phyloP scores from a whole-genome alignment of 2,113 vertebrate species.

The Nicator chloris region DNA sequence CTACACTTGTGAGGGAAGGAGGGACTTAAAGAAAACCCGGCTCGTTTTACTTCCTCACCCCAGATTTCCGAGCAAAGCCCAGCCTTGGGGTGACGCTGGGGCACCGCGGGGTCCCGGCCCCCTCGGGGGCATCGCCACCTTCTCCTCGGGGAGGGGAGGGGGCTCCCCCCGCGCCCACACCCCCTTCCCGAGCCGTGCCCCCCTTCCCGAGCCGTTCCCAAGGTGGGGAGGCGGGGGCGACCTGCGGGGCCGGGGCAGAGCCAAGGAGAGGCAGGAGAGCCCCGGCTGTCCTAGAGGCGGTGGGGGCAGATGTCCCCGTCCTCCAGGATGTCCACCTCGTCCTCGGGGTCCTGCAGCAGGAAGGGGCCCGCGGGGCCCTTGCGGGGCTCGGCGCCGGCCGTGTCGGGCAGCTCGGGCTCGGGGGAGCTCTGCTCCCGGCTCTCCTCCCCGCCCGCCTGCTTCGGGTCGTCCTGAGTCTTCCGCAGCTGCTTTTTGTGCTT shows the following conservation, averaged over 20 bases:
- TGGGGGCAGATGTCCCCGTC: conserved; percentile 83
- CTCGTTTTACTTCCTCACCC: fast-evolving
- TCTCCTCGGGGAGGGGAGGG: not conserved
- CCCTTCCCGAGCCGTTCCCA: not conserved
- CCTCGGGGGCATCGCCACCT: not conserved
- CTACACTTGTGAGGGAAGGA: not conserved
- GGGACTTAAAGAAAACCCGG: not conserved
- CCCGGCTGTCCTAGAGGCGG: conserved; percentile 75
- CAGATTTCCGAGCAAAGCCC: not conserved
- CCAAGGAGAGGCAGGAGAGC: not conserved
- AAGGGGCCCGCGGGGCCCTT: conserved; percentile 67
- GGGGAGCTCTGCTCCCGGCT: conserved; percentile 77
- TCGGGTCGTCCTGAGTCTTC: conserved; percentile 92
- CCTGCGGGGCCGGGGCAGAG: not conserved
- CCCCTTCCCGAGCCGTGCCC: not conserved
- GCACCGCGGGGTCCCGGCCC: not conserved
- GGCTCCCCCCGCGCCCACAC: not conserved
- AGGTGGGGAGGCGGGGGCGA: not conserved
- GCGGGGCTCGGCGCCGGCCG: conserved; percentile 54
- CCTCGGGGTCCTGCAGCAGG: conserved; percentile 84
- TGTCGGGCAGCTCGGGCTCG: conserved; percentile 72
- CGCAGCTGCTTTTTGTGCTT: conserved; percentile 98
- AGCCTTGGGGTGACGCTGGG: not conserved
- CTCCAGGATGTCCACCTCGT: conserved; percentile 93
- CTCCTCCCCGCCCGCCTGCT: conserved; percentile 74